A percentile compares a stretch with the other conserved stretches of the same genome.
These are phyloP conservation scores for Tetragonula clypearis DNA, from an alignment of 1,140 invertebrate species.

Conservation along the genomic window DNA sequence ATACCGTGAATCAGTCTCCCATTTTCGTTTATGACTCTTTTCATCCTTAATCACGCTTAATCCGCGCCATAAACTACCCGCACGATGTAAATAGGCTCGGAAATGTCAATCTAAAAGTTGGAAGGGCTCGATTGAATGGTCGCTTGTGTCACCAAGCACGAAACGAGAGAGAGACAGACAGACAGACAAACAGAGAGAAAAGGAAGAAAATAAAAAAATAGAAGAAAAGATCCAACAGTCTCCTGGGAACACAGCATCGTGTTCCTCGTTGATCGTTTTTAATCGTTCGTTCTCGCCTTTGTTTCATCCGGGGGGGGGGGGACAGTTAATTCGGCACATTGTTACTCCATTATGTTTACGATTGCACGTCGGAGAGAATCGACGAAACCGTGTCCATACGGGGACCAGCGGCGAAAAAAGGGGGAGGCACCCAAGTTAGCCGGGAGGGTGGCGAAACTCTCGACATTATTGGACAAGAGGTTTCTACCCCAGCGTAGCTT, in stretches of 20 bases:
- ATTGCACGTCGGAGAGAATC: background rate
- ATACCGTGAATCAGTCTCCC: conserved; percentile 55
- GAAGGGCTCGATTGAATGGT: conserved; percentile 55
- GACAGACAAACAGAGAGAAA: too few species aligned
- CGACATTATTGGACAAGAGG: conserved; percentile 44
- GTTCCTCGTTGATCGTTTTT: conserved; percentile 1
- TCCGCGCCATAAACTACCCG: conserved; percentile 62
- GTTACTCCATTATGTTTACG: conserved; percentile 48
- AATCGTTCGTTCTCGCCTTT: conserved; percentile 25
- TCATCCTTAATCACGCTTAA: conserved; percentile 66
- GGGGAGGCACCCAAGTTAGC: background rate
- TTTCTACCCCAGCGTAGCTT: conserved; percentile 18
- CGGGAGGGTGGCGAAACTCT: conserved; percentile 29
- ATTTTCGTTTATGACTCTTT: conserved; percentile 66
- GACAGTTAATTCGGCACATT: conserved; percentile 43
- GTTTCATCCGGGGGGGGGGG: conserved; percentile 6
- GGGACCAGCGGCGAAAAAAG: conserved; percentile 18
- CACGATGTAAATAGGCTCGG: conserved; percentile 65
- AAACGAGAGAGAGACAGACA: background rate
- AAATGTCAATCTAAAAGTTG: conserved; percentile 69
- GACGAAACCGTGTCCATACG: background rate
- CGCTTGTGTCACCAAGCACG: background rate
- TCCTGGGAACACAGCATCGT: conserved; percentile 6
- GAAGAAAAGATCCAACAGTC: background rate
- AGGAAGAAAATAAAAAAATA: too few species aligned